A percentile compares a stretch with the other conserved stretches of the same genome.
phyloP scores from a whole-genome alignment of 2,888 invertebrate genomes.

The Drosophila kanekoi region DNA sequence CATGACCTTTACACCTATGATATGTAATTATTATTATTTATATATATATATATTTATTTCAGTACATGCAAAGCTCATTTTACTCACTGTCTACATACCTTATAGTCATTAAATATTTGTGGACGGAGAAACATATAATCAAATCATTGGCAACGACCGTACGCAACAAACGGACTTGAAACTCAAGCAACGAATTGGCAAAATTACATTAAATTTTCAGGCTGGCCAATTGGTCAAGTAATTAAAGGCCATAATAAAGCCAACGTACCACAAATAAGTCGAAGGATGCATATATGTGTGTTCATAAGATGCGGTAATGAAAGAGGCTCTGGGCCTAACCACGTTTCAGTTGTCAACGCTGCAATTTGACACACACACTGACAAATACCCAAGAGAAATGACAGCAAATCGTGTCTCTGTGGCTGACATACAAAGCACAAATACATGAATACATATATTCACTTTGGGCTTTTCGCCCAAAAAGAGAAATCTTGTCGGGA shows the following conservation, averaged over 20 bases:
- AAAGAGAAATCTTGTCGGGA: too few species aligned
- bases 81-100: conserved; percentile 55
- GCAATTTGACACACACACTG: conserved; percentile 60
- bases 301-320: conserved; percentile 12
- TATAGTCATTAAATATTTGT: conserved; percentile 74
- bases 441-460: background rate
- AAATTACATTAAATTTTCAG: conserved; percentile 65
- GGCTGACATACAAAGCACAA: too few species aligned
- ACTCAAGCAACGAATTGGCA: conserved; percentile 56
- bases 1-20: background rate
- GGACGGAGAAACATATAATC: conserved; percentile 66
- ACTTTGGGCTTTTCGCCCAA: background rate
- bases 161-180: conserved; percentile 62
- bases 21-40: too few species aligned
- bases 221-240: conserved; percentile 63
- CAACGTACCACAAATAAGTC: conserved; percentile 40
- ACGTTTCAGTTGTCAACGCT: conserved; percentile 74
- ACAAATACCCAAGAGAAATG: conserved; percentile 25
- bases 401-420: conserved; percentile 26
- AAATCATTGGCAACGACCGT: conserved; percentile 64
- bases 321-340: conserved; percentile 29
- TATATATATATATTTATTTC: background rate
- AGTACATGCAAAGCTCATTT: conserved; percentile 7
- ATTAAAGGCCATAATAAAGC: conserved; percentile 70
- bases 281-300: conserved; percentile 4